Evolutionary conservation across 2,113 vertebrate species (phyloP).

Genomic region (Aldabrachelys gigantea): DNA sequence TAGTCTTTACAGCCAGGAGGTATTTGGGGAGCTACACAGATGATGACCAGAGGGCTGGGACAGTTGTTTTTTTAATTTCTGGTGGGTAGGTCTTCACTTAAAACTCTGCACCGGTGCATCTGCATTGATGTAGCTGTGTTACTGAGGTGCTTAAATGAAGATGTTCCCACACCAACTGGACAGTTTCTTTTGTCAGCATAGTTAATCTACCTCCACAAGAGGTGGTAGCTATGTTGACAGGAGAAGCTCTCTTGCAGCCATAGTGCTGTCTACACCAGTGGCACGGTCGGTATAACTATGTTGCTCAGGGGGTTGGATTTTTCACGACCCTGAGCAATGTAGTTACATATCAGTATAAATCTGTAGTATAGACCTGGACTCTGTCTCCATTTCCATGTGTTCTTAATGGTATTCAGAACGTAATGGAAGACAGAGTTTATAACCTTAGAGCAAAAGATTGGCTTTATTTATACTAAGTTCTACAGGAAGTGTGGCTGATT

Average conservation of each 20-base stretch:
- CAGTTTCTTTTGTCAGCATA: no score
- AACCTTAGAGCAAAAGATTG: background rate
- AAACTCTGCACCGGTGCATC: no score
- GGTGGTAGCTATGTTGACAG: no score
- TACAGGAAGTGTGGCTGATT: background rate
- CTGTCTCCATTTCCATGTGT: background rate
- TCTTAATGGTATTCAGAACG: background rate
- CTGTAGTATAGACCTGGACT: background rate
- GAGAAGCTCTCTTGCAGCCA: no score
- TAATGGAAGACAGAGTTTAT: background rate
- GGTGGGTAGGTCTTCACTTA: background rate
- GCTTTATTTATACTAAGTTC: background rate
- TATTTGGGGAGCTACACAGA: background rate
- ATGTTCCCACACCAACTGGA: no score
- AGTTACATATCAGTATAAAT: background rate
- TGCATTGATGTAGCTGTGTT: no score
- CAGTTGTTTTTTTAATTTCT: background rate
- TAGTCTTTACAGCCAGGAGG: background rate
- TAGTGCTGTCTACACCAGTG: no score
- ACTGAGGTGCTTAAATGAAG: no score
- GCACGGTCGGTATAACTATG: no score
- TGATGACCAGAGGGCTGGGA: background rate
- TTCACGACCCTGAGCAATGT: no score
- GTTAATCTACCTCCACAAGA: no score
- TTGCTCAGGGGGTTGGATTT: no score